phyloP scores from a whole-genome alignment of 2,113 vertebrate genomes.

The Myiozetetes cayanensis region DNA sequence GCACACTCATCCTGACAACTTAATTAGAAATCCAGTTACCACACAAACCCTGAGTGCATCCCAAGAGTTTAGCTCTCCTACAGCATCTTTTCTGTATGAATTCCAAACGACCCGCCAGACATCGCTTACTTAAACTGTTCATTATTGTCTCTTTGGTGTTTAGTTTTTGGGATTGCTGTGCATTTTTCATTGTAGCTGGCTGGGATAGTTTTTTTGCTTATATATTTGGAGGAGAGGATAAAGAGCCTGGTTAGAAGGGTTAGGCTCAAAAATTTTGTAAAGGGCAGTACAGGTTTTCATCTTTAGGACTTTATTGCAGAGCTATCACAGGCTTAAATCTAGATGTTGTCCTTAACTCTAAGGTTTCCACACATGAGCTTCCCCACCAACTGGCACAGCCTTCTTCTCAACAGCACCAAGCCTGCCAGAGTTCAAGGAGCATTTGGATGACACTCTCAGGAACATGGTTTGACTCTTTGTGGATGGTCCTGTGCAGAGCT shows the following conservation, averaged over 20 bases:
- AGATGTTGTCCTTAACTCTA: not conserved
- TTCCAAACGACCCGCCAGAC: not conserved
- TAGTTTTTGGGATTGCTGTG: not conserved
- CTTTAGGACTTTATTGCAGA: not conserved
- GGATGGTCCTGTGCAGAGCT: not conserved
- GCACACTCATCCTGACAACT: not conserved
- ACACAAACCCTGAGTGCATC: not conserved
- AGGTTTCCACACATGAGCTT: not conserved
- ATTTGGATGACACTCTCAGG: not conserved
- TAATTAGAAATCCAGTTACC: not conserved
- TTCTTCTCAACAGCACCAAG: not conserved
- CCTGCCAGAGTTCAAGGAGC: not conserved
- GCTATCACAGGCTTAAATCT: not conserved
- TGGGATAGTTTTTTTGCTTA: not conserved
- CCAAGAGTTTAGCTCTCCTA: not conserved
- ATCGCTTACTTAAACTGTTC: not conserved
- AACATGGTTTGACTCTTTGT: not conserved
- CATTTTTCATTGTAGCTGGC: not conserved
- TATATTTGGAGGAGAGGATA: not conserved
- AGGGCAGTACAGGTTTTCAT: not conserved
- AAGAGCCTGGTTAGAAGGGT: not conserved
- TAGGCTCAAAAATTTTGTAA: not conserved
- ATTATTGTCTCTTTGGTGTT: not conserved
- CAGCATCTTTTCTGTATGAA: not conserved
- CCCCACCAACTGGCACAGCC: not conserved